A percentile compares a stretch with the other conserved stretches of the same genome.
Conservation (phyloP, 2,113 vertebrate genomes). For the Eonycteris spelaea region DNA sequence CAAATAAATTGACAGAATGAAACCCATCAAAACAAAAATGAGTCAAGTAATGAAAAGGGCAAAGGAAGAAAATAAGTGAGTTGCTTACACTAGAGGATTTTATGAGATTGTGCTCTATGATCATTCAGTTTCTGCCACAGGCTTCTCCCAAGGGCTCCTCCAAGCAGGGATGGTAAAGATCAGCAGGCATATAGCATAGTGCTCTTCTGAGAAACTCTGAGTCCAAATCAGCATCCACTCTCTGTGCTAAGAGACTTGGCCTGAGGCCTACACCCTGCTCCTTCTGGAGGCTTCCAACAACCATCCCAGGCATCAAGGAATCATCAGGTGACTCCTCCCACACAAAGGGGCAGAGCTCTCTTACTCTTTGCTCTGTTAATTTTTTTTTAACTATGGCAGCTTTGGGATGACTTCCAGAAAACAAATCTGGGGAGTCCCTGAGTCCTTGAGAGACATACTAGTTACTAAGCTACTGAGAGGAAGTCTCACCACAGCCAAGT, state of each 20-base stretch:
- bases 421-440: too few species aligned
- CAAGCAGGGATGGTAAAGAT: fast-evolving
- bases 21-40: background rate
- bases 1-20: background rate
- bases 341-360: background rate
- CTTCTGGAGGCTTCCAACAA: background rate
- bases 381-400: background rate
- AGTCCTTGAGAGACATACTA: background rate
- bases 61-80: background rate
- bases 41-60: background rate
- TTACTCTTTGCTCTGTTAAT: background rate
- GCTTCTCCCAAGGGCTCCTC: background rate
- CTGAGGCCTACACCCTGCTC: background rate
- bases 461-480: too few species aligned
- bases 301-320: background rate
- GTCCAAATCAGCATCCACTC: background rate
- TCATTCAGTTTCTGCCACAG: background rate
- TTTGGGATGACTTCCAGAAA: background rate
- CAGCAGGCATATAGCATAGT: fast-evolving
- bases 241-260: background rate
- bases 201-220: background rate
- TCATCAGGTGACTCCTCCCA: background rate
- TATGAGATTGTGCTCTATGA: background rate
- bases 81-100: background rate
- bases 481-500: background rate